Percentiles rank a stretch among this genome's conserved stretches.
phyloP scores from a whole-genome alignment of 2,888 invertebrate species.

The Sesamia inferens region DNA sequence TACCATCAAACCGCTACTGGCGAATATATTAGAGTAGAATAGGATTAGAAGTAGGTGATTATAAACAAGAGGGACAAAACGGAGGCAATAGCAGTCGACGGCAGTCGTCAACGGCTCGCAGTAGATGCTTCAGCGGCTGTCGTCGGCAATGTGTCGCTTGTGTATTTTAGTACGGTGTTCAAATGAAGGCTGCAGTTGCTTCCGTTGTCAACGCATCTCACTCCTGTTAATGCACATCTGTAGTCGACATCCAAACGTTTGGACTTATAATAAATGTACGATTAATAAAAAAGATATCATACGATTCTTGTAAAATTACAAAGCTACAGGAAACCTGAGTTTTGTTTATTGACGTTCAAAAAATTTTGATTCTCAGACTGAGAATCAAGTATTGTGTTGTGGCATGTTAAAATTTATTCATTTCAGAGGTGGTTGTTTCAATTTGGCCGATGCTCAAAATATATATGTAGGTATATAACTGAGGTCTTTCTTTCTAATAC shows the following conservation, averaged over 20 bases:
- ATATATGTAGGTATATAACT: too few relatives aligned
- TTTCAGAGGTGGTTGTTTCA: not conserved
- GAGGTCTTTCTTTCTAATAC: too few relatives aligned
- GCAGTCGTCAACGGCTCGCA: not conserved
- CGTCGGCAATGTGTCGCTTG: too few relatives aligned
- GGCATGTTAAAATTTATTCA: not conserved
- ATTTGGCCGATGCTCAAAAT: too few relatives aligned
- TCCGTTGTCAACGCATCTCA: not conserved
- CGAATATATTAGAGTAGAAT: conserved; percentile 20
- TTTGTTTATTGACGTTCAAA: too few relatives aligned
- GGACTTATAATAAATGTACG: not conserved
- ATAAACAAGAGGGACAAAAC: not conserved
- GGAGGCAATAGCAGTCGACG: not conserved
- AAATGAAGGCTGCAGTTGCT: not conserved
- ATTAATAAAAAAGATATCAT: not conserved
- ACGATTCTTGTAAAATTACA: too few relatives aligned
- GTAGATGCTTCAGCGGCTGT: not conserved
- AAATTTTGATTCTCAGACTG: too few relatives aligned
- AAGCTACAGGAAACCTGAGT: too few relatives aligned
- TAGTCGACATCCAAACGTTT: not conserved
- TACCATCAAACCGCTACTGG: conserved; percentile 32
- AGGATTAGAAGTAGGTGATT: not conserved
- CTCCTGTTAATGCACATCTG: too few relatives aligned
- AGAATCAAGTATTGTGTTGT: too few relatives aligned
- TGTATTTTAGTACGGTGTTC: too few relatives aligned